Conservation (phyloP, 2,888 invertebrate genomes). For the Seira musarum region DNA sequence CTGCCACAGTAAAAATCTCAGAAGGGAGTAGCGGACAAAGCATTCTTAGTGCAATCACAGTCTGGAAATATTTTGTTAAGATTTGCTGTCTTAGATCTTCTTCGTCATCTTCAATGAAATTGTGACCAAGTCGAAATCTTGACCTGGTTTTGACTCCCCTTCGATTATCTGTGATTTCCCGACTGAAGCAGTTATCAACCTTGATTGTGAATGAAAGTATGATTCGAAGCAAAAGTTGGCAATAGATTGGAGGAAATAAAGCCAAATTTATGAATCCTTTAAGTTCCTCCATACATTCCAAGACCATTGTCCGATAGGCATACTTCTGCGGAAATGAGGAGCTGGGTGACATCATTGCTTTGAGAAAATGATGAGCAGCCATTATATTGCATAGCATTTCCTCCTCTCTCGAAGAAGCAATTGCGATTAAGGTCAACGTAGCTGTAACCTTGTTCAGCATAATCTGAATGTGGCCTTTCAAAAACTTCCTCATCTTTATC, state of each 20-base stretch:
- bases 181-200: slow-evolving; percentile 17
- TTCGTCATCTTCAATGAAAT: slow-evolving; percentile 31
- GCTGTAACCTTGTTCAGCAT: slow-evolving; percentile 6
- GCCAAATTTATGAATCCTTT: neutral
- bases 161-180: neutral
- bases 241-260: neutral
- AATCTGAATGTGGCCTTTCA: neutral
- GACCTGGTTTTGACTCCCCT: neutral
- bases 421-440: slow-evolving; percentile 11
- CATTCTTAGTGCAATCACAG: no score
- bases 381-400: slow-evolving; percentile 2
- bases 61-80: neutral
- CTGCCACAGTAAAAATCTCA: slow-evolving; percentile 22
- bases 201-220: neutral
- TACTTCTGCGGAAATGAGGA: slow-evolving; percentile 9
- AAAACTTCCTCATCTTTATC: neutral
- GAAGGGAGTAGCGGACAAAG: neutral
- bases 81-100: neutral
- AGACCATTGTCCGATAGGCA: slow-evolving; percentile 6
- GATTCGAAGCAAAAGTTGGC: neutral
- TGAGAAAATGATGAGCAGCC: slow-evolving; percentile 21
- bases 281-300: slow-evolving; percentile 1
- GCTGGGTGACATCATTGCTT: slow-evolving; percentile 21
- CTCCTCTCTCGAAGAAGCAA: neutral
- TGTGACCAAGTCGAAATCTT: neutral